These are phyloP conservation scores for Harpagoxenus sublaevis DNA, from an alignment of 2,888 invertebrate species.

Conservation along the genomic window DNA sequence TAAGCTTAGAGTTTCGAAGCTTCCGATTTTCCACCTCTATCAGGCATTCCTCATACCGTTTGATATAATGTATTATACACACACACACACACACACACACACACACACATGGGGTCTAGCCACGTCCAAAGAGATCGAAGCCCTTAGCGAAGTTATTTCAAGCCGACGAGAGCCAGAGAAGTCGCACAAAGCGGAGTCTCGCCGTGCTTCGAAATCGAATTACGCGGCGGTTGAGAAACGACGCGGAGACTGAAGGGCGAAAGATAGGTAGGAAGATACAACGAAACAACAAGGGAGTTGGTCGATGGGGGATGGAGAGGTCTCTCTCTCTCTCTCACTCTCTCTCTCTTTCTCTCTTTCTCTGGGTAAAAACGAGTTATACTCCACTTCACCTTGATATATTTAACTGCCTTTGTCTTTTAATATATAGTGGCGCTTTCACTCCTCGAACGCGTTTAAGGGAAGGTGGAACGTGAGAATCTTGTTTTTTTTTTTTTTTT, in stretches of 20 bases:
- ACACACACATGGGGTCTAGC: background rate
- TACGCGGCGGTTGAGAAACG: slow-evolving; percentile 52
- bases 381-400: slow-evolving; percentile 71
- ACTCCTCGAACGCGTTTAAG: slow-evolving; percentile 61
- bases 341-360: slow-evolving; percentile 14
- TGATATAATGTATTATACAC: slow-evolving; percentile 17
- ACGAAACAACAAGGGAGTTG: slow-evolving; percentile 37
- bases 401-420: slow-evolving; percentile 72
- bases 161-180: slow-evolving; percentile 34
- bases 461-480: slow-evolving; percentile 17
- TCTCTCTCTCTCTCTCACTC: slow-evolving; percentile 22
- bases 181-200: slow-evolving; percentile 45
- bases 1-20: background rate
- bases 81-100: background rate
- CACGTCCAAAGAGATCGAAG: slow-evolving; percentile 30
- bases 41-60: slow-evolving; percentile 7
- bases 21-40: slow-evolving; percentile 3
- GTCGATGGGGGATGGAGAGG: slow-evolving; percentile 6
- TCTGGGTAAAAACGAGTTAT: slow-evolving; percentile 62
- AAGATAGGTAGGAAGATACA: slow-evolving; percentile 34
- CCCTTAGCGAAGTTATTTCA: slow-evolving; percentile 53
- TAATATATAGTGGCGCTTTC: slow-evolving; percentile 54
- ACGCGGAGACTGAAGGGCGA: slow-evolving; percentile 27
- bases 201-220: slow-evolving; percentile 52
- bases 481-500: background rate